Evolutionary conservation across 92 coral and sea anemone species (phyloP).

Genomic region (Zoanthus solanderi): DNA sequence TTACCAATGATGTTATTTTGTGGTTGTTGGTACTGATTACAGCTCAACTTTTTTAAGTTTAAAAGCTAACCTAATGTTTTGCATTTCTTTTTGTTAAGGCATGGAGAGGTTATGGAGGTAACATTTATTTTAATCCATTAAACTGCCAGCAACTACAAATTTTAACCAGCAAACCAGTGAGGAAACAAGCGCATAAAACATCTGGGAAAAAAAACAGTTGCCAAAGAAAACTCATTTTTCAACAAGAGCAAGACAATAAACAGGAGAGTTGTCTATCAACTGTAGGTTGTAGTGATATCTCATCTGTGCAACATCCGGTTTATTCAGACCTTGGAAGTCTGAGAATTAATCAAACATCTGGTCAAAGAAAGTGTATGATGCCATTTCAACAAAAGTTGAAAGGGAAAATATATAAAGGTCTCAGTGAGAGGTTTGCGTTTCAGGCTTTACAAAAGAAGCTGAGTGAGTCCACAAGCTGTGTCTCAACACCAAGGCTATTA

Average conservation of each 20-base stretch:
- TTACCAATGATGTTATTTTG: no score
- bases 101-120: slow-evolving; percentile 88
- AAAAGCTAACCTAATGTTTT: neutral
- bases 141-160: slow-evolving; percentile 73
- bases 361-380: slow-evolving; percentile 17
- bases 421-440: slow-evolving; percentile 57
- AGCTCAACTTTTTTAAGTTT: neutral
- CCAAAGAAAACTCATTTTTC: slow-evolving; percentile 57
- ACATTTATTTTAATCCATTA: slow-evolving; percentile 83
- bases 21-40: no score
- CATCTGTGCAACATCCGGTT: neutral
- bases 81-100: slow-evolving; percentile 40
- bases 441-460: slow-evolving; percentile 33
- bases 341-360: neutral
- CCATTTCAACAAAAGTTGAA: neutral
- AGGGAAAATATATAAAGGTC: slow-evolving; percentile 75
- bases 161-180: slow-evolving; percentile 55
- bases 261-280: neutral
- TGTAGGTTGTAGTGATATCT: neutral
- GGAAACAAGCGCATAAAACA: slow-evolving; percentile 25
- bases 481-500: slow-evolving; percentile 63
- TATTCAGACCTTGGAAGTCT: slow-evolving; percentile 37
- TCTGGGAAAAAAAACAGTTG: neutral
- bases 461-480: slow-evolving; percentile 37
- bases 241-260: slow-evolving; percentile 21